phyloP scores from a whole-genome alignment of 2,888 invertebrate species.

The Branchinecta sandiegonensis region DNA sequence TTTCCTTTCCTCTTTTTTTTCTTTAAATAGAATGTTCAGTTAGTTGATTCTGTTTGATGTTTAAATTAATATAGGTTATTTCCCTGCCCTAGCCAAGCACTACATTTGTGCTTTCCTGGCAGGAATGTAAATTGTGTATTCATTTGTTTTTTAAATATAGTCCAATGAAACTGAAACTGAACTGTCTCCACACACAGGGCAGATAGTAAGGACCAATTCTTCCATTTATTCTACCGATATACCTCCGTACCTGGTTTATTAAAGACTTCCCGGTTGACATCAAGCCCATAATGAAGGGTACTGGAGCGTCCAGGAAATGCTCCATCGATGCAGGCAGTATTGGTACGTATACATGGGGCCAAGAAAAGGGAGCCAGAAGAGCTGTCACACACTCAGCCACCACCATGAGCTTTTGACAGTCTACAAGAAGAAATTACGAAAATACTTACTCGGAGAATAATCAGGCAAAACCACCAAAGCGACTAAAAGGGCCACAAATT shows the following conservation, averaged over 20 bases:
- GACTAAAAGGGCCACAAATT: no score
- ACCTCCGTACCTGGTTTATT: neutral
- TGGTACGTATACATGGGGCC: constrained; percentile 99
- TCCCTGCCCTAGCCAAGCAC: no score
- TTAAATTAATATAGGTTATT: no score
- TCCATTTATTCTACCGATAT: no score
- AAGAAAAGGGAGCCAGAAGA: constrained; percentile 81
- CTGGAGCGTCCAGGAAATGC: constrained; percentile 96
- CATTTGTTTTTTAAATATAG: no score
- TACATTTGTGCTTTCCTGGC: no score
- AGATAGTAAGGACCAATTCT: neutral
- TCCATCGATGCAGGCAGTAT: constrained; percentile 86
- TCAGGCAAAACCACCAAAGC: neutral
- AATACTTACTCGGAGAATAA: neutral
- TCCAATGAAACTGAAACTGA: no score
- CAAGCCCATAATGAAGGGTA: constrained; percentile 95
- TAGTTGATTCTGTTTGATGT: no score
- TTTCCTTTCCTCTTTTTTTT: no score
- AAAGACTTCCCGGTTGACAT: constrained; percentile 28
- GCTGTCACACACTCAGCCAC: constrained; percentile 86
- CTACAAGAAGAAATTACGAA: constrained; percentile 40
- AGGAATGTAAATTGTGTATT: no score
- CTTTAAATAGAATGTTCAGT: no score
- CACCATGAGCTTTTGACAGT: constrained; percentile 87
- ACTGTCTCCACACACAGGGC: neutral